Base-by-base conservation (phyloP, 2,113 vertebrate species). In the Spheniscus mendiculus region DNA sequence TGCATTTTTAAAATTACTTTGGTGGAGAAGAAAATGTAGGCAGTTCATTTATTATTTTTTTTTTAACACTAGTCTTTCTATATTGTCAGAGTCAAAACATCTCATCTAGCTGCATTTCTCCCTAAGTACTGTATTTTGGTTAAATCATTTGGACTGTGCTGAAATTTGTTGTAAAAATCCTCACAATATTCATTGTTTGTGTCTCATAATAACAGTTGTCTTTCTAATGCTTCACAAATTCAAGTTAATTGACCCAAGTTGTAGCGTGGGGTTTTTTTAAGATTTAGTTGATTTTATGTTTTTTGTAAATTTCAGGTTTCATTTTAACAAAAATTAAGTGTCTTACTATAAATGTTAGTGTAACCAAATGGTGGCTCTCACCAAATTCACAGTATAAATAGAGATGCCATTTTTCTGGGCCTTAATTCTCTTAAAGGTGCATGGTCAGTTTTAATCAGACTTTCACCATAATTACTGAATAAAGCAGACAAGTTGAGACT, bases 321-420 rank as follows among this genome's bases (percentile, higher is more conserved):
- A 1, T 32, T 63, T 63, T 47, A 66, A 53, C 36, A 26, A 70
- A 86, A 86, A 44, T 10, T 0, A 38, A 14, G 3, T 10, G 15
- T 16, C 0, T 0, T 17, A 10, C 42, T 44, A n/a, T 14, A 66
- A 66, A 74, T 49, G 8, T n/a, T 42, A 42, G 13, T 32, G 42
- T 13, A 82, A 87, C 6, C 9, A 53, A 58, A 63, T 15, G 7
- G 32, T 7, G 1, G 6, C 12, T 36, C 3, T 50, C 15, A 58
- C 6, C 23, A 77, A 70, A 40, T 34, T 59, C 20, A 8, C 14
- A 9, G 15, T 34, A 56, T 14, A 61, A 45, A 59, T 4, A 65
- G 23, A n/a, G 5, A 16, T 67, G 11, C 4, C 22, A 16, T n/a
- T 22, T 59, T 1, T 13, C 84, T 84, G 29, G 25, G 23, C 4